Evolutionary conservation across 53 echinoderm and acorn worm genomes (phyloP).

Genomic region (Holothuria leucospilota): DNA sequence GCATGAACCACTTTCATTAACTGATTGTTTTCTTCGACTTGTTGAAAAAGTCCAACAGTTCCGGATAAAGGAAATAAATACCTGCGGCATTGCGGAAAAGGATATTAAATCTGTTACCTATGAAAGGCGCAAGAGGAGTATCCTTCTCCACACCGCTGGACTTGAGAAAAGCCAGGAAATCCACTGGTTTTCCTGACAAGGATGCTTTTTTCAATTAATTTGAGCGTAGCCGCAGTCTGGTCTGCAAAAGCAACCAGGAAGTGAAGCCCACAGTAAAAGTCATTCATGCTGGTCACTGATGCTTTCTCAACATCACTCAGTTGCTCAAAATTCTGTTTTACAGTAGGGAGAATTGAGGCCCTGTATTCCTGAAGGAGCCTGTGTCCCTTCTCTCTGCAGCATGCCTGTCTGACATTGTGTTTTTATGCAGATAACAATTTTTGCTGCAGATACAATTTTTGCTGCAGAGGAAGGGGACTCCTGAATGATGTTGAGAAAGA

Average conservation of each 20-base stretch:
- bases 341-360: slow-evolving; percentile 43
- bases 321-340: slow-evolving; percentile 40
- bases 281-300: slow-evolving; percentile 35
- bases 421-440: slow-evolving; percentile 70
- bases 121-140: too few relatives aligned
- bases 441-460: slow-evolving; percentile 44
- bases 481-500: too few relatives aligned
- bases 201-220: not conserved
- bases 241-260: slow-evolving; percentile 2
- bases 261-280: slow-evolving; percentile 70
- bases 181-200: too few relatives aligned
- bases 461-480: too few relatives aligned
- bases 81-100: too few relatives aligned
- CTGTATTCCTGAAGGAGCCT: slow-evolving; percentile 48
- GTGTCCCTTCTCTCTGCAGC: slow-evolving; percentile 61
- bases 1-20: slow-evolving; percentile 60
- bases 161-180: too few relatives aligned
- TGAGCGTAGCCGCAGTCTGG: not conserved
- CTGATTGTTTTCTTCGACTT: slow-evolving; percentile 40
- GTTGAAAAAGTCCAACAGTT: slow-evolving; percentile 15
- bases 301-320: too few relatives aligned
- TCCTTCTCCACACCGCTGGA: too few relatives aligned
- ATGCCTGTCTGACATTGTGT: too few relatives aligned
- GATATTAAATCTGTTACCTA: too few relatives aligned
- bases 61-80: too few relatives aligned